Base-by-base conservation (phyloP, 1,140 invertebrate genomes). In the Tetranychus cinnabarinus region DNA sequence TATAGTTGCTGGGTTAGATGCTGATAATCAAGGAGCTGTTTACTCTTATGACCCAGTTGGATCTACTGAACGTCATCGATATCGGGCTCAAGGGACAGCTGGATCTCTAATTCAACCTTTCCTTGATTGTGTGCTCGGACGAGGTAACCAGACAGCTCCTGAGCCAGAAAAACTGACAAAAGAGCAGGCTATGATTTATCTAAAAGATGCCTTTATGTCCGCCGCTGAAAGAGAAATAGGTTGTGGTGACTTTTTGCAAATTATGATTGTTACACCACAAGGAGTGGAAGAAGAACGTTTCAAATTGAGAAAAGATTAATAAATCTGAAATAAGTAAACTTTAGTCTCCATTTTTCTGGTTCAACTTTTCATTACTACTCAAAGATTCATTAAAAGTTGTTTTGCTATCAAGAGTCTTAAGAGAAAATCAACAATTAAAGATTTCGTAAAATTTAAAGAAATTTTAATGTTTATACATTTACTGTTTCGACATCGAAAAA, bases 221-320 rank as follows among this genome's bases (percentile, higher is more conserved):
- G 91, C 92, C 46, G 85, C 92, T 60, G 95, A 99, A 71, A 79
- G 95, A 72, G 92, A 99, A 71, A 97, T 96, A 66, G 85, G 90
- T 68, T 95, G 89, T 68, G 95, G 95, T 61, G 95, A 99, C 77
- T 81, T 80, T 56, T 81, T 97, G 65, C 72, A 78, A 37, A 85
- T 98, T 63, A 82, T 88, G 64, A 80, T 96, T 61, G 86, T 97
- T 59, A 93, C 88, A 35, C 85, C 85, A 65, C 83, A 86, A 75
- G 91, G 89, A 1, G 80, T 91, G 60, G 76, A 64, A 62, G 67
- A 70, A 59, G 64, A 68, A 46, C 61, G 13, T 0, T 61, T 70
- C n/a, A 55, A 63, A 31, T 65, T 72, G 8, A 60, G 71, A 37
- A 68, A 65, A 58, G 71, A 72, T 67, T 72, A 65, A 62, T n/a